Conservation (phyloP, 2,888 invertebrate species). For the Cryptocheilus praepositus region DNA sequence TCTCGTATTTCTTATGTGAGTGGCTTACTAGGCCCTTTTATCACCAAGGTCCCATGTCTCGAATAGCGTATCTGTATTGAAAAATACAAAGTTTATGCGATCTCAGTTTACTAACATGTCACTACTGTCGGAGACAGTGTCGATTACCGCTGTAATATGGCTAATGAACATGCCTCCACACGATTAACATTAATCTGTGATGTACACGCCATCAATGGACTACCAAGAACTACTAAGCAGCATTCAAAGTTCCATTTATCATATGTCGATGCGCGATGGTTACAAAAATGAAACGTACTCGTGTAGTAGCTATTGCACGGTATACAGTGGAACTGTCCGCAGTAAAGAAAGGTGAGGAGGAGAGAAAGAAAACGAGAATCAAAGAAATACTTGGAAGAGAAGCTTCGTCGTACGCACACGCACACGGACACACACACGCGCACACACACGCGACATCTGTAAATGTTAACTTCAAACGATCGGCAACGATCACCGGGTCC, state of each 20-base stretch:
- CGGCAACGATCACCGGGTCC: constrained; percentile 23
- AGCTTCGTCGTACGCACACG: constrained; percentile 23
- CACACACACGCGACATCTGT: constrained; percentile 26
- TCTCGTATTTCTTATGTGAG: constrained; percentile 42
- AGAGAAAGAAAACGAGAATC: neutral
- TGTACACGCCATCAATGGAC: constrained; percentile 42
- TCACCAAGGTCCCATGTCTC: constrained; percentile 52
- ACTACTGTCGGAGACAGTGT: constrained; percentile 28
- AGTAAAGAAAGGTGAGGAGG: neutral
- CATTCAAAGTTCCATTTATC: constrained; percentile 28
- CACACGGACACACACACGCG: neutral
- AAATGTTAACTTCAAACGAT: constrained; percentile 25
- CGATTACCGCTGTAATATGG: constrained; percentile 41
- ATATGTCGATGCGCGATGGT: constrained; percentile 26
- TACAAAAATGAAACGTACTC: constrained; percentile 18
- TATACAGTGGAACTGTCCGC: constrained; percentile 3
- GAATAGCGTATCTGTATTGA: constrained; percentile 44
- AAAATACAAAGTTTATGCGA: constrained; percentile 53
- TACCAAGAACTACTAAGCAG: constrained; percentile 38
- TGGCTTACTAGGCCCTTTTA: constrained; percentile 57
- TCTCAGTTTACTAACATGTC: constrained; percentile 24
- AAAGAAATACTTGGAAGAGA: neutral
- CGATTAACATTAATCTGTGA: constrained; percentile 35
- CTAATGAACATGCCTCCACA: constrained; percentile 38
- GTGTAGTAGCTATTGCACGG: constrained; percentile 7